Evolutionary conservation across 2,113 vertebrate species (phyloP).

Genomic region (Mus pahari): DNA sequence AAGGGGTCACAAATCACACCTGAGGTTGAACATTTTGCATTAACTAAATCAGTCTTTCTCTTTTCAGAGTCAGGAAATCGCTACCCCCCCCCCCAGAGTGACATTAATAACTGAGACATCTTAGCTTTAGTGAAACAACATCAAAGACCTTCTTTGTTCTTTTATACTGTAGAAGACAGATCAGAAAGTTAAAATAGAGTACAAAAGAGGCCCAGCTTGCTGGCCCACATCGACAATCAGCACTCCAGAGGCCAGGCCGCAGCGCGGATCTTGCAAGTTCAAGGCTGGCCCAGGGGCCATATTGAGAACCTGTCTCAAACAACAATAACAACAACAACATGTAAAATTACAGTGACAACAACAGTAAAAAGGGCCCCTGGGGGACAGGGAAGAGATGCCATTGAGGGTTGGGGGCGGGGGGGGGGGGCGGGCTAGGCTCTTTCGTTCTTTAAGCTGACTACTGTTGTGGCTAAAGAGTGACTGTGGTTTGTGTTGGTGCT

Average conservation of each 20-base stretch:
- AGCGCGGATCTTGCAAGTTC: not conserved
- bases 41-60: not conserved
- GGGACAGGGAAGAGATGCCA: not conserved
- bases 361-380: not conserved
- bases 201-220: not conserved
- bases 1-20: not conserved
- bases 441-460: not conserved
- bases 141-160: not conserved
- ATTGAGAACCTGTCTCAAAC: not conserved
- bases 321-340: not conserved
- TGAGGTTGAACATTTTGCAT: constrained; percentile 9
- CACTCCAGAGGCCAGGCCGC: not conserved
- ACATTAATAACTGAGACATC: not conserved
- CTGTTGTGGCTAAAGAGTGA: not conserved
- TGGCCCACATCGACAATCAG: not conserved
- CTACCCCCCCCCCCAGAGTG: not conserved
- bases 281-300: not conserved
- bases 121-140: not conserved
- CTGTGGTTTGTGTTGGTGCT: not conserved
- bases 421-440: too few relatives aligned
- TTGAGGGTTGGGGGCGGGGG: not conserved
- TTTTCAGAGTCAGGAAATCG: not conserved
- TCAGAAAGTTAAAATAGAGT: not conserved
- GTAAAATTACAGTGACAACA: not conserved
- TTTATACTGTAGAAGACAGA: not conserved